phyloP scores from a whole-genome alignment of 2,888 invertebrate genomes.

The Epinotia nisella region DNA sequence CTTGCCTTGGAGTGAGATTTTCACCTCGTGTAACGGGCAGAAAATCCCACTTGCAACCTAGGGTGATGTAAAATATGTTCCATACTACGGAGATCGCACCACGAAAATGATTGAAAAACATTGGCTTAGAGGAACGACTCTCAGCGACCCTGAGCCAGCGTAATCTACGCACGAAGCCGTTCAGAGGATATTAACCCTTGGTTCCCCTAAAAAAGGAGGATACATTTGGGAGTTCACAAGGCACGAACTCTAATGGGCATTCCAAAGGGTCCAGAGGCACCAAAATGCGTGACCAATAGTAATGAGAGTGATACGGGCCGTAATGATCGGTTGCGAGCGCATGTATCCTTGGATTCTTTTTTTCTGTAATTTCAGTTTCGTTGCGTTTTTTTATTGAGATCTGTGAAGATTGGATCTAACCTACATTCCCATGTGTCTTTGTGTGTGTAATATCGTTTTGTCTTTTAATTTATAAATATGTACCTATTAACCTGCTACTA shows the following conservation, averaged over 20 bases:
- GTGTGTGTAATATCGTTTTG: not conserved
- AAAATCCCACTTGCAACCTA: no score
- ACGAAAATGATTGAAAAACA: no score
- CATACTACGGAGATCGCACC: no score
- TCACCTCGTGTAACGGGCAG: no score
- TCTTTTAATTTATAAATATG: no score
- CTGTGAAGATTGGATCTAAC: slow-evolving; percentile 15
- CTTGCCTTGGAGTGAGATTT: no score
- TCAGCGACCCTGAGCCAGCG: no score
- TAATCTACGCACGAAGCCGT: not conserved
- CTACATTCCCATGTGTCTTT: slow-evolving; percentile 9
- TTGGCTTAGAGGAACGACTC: no score
- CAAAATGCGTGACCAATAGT: slow-evolving; percentile 47
- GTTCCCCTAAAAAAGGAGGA: slow-evolving; percentile 5
- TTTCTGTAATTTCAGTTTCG: slow-evolving; percentile 26
- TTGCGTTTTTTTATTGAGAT: not conserved
- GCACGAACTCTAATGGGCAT: slow-evolving; percentile 61
- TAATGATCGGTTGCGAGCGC: slow-evolving; percentile 41
- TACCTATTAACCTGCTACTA: no score
- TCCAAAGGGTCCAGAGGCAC: slow-evolving; percentile 52
- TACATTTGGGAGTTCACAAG: slow-evolving; percentile 27
- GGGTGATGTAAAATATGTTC: no score
- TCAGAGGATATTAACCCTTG: slow-evolving; percentile 13
- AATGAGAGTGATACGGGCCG: slow-evolving; percentile 47
- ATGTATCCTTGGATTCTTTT: slow-evolving; percentile 16